Conservation (phyloP, 2,888 invertebrate genomes). For the Adelognathus sp. region DNA sequence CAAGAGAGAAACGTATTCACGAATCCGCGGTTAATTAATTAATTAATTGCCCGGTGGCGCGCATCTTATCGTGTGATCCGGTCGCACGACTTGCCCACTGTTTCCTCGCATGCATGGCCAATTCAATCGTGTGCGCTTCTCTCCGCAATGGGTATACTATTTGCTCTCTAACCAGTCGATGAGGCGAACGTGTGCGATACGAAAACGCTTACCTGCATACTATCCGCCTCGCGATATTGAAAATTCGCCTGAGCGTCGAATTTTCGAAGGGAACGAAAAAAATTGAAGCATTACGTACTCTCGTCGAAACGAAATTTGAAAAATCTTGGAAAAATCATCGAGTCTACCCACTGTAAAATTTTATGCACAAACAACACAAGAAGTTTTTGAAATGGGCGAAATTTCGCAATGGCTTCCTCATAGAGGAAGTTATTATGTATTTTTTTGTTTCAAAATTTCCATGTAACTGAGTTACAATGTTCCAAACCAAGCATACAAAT, state of each 20-base stretch:
- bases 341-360: too few relatives aligned
- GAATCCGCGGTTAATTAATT: slow-evolving; percentile 64
- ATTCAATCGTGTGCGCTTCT: slow-evolving; percentile 49
- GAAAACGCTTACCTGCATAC: not conserved
- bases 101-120: slow-evolving; percentile 62
- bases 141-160: not conserved
- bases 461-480: too few relatives aligned
- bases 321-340: too few relatives aligned
- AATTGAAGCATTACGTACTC: not conserved
- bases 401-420: too few relatives aligned
- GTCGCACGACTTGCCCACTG: slow-evolving; percentile 64
- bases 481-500: too few relatives aligned
- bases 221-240: not conserved
- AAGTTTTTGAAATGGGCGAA: too few relatives aligned
- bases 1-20: slow-evolving; percentile 55
- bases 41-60: slow-evolving; percentile 62
- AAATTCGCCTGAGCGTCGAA: not conserved
- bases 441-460: too few relatives aligned
- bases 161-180: not conserved
- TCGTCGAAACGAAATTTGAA: too few relatives aligned
- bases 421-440: too few relatives aligned
- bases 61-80: slow-evolving; percentile 64
- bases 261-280: not conserved
- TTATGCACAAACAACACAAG: too few relatives aligned
- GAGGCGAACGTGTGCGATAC: not conserved